phyloP scores from a whole-genome alignment of 1,140 invertebrate species.

The Drosophila jambulina region DNA sequence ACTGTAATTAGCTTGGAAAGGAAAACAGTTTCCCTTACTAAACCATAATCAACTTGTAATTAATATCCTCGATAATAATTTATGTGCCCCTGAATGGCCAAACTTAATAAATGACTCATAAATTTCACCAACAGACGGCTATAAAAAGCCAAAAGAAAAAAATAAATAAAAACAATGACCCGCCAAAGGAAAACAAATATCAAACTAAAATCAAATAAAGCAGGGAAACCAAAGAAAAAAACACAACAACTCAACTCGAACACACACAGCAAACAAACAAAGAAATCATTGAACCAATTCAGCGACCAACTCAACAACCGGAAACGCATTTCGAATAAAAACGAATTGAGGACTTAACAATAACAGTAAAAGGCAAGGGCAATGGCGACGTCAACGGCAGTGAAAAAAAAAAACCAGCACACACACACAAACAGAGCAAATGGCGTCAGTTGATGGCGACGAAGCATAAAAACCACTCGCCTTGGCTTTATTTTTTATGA shows the following conservation, averaged over 20 bases:
- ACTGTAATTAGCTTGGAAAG: too few species aligned
- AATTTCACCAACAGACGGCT: slow-evolving; percentile 53
- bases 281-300: slow-evolving; percentile 84
- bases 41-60: slow-evolving; percentile 19
- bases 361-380: slow-evolving; percentile 69
- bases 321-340: slow-evolving; percentile 83
- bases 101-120: slow-evolving; percentile 75
- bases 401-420: slow-evolving; percentile 18
- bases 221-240: slow-evolving; percentile 8
- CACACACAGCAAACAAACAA: slow-evolving; percentile 65
- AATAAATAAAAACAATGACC: slow-evolving; percentile 28
- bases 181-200: slow-evolving; percentile 49
- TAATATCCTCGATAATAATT: slow-evolving; percentile 51
- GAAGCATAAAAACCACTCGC: slow-evolving; percentile 79
- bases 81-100: slow-evolving; percentile 42
- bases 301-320: slow-evolving; percentile 83
- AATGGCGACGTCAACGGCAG: slow-evolving; percentile 35
- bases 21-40: neutral
- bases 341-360: slow-evolving; percentile 82
- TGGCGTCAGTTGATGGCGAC: slow-evolving; percentile 76
- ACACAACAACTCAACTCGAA: slow-evolving; percentile 46
- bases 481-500: slow-evolving; percentile 68
- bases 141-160: slow-evolving; percentile 48
- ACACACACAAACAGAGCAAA: slow-evolving; percentile 55
- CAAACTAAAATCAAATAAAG: slow-evolving; percentile 44